Base-by-base conservation (phyloP, 2,113 vertebrate species). In the Trinectes maculatus region DNA sequence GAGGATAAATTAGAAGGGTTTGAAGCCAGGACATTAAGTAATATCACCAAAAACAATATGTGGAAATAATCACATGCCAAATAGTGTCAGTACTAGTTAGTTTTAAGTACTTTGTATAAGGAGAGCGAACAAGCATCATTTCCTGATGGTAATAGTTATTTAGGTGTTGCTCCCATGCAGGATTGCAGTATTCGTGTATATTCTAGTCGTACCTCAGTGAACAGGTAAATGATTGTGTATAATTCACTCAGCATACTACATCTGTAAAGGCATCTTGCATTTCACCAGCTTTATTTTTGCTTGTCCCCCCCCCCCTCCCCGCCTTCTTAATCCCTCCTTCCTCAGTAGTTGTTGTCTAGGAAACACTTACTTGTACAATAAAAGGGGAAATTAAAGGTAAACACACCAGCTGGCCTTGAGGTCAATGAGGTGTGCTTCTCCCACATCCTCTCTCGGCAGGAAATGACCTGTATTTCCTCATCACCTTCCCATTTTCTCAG, bases 291-390 rank as follows among this genome's bases (percentile, higher is more conserved):
- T 19, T 26, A 9, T n/a, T 57, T 46, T 21, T 7, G 40, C 44
- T 15, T 55, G 29, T n/a, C 36, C 19, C 33, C n/a, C 18, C 52
- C 42, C 36, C 49, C 74, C 15, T 6, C 31, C n/a, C 13, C n/a
- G 2, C 10, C 16, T 43, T 40, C n/a, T 57, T 21, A 40, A 52
- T 47, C 48, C 18, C 8, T 8, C 4, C 3, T 55, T 9, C 26
- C 13, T 11, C n/a, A 1, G 0, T 16, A 3, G 2, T 19, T 16
- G 12, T 19, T 36, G n/a, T 22, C 18, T 16, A 12, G 21, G 25
- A 63, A 59, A 67, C 15, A 21, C 25, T 67, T 13, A 33, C 34
- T 44, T 75, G 44, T 28, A 28, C 46, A 15, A 28, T 29, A 15
- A 52, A 54, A 29, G 8, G 10, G 9, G 22, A n/a, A 21, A 37